A percentile compares a stretch with the other conserved stretches of the same genome.
These are phyloP conservation scores for Cyanistes caeruleus DNA, from an alignment of 2,113 vertebrate species.

Conservation along the genomic window DNA sequence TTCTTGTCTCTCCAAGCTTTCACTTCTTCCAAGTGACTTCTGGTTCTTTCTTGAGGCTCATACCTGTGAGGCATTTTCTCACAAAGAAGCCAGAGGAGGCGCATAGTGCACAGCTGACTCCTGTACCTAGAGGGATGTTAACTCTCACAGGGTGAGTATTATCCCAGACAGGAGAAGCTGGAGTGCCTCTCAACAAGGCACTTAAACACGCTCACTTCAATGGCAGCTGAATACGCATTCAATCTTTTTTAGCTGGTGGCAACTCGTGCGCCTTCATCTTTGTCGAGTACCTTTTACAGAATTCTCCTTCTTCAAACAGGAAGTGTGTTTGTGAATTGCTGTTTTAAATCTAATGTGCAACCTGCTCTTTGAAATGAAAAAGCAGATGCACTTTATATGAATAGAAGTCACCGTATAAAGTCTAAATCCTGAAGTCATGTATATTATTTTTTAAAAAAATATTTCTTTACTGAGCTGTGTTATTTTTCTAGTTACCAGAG, in stretches of 20 bases:
- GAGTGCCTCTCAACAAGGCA: not conserved
- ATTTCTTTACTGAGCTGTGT: not conserved
- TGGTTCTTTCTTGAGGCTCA: not conserved
- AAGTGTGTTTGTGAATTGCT: not conserved
- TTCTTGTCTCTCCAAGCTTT: not conserved
- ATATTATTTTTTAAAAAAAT: not conserved
- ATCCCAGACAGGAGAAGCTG: not conserved
- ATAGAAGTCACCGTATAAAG: not conserved
- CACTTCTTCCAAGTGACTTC: not conserved
- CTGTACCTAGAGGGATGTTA: not conserved
- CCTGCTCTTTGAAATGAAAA: not conserved
- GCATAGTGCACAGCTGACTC: not conserved
- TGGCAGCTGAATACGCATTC: not conserved
- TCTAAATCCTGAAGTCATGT: not conserved
- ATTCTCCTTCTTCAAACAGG: not conserved
- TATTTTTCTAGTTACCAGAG: not conserved
- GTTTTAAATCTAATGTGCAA: not conserved
- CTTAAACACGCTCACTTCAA: not conserved
- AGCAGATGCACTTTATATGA: not conserved
- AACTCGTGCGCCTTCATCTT: not conserved
- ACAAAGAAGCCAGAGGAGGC: not conserved
- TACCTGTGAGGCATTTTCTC: not conserved
- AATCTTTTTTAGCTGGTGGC: not conserved
- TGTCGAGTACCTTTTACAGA: not conserved
- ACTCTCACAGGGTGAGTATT: not conserved